Conservation (phyloP, 2,888 invertebrate genomes). For the Iphiclides podalirius region DNA sequence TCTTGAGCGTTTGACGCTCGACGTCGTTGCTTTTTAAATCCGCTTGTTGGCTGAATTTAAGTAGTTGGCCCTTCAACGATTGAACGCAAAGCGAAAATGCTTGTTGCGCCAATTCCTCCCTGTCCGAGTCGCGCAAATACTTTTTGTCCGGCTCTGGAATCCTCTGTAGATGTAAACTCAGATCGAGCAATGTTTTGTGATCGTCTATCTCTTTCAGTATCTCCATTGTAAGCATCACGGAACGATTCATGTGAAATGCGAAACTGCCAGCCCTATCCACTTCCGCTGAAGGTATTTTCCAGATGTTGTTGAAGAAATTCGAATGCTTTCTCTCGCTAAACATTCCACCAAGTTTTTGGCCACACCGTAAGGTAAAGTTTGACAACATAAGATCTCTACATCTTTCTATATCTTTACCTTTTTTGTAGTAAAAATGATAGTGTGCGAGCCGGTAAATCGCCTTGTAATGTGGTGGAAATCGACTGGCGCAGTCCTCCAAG, state of each 20-base stretch:
- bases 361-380: slow-evolving; percentile 83
- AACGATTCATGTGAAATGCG: slow-evolving; percentile 93
- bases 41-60: slow-evolving; percentile 71
- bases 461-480: slow-evolving; percentile 96
- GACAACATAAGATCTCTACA: slow-evolving; percentile 86
- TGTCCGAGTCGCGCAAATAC: slow-evolving; percentile 91
- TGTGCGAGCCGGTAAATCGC: slow-evolving; percentile 93
- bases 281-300: slow-evolving; percentile 94
- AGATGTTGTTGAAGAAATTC: slow-evolving; percentile 96
- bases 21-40: slow-evolving; percentile 67
- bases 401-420: slow-evolving; percentile 83
- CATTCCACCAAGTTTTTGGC: slow-evolving; percentile 87
- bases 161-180: slow-evolving; percentile 88
- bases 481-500: slow-evolving; percentile 89
- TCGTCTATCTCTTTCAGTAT: slow-evolving; percentile 90
- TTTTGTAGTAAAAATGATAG: slow-evolving; percentile 87
- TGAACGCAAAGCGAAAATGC: slow-evolving; percentile 87
- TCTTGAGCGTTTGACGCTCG: slow-evolving; percentile 71
- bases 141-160: slow-evolving; percentile 93
- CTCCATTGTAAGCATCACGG: slow-evolving; percentile 89
- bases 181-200: slow-evolving; percentile 87
- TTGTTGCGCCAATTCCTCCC: slow-evolving; percentile 89
- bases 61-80: slow-evolving; percentile 83
- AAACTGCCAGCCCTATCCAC: slow-evolving; percentile 96
- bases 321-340: slow-evolving; percentile 91